Evolutionary conservation across 2,113 vertebrate genomes (phyloP).

Genomic region (Echinops telfairi): DNA sequence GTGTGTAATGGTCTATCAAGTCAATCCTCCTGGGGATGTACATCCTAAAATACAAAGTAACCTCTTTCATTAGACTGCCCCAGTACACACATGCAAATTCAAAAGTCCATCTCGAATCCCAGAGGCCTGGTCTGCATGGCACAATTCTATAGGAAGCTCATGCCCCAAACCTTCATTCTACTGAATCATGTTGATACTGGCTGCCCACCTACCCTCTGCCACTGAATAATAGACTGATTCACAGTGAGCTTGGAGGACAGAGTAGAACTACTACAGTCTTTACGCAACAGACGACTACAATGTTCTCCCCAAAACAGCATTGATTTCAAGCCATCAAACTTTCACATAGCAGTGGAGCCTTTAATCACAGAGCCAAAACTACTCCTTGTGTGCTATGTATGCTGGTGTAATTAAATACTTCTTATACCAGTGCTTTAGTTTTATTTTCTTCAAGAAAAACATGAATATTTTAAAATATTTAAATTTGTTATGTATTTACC

Average conservation of each 20-base stretch:
- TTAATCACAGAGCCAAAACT: background rate
- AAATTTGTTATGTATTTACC: background rate
- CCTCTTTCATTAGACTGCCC: conserved; percentile 23
- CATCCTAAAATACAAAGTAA: background rate
- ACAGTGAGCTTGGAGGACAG: too few relatives aligned
- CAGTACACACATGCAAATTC: background rate
- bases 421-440: background rate
- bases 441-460: conserved; percentile 8
- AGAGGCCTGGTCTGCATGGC: background rate
- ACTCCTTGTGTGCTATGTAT: background rate
- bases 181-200: background rate
- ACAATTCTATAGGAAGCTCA: conserved; percentile 46
- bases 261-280: background rate
- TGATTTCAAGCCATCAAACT: background rate
- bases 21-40: background rate
- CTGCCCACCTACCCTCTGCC: too few relatives aligned
- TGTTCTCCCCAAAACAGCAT: background rate
- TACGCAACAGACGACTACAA: background rate
- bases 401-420: background rate
- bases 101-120: conserved; percentile 12
- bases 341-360: background rate
- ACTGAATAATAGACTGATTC: too few relatives aligned
- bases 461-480: background rate
- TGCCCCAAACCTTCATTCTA: background rate
- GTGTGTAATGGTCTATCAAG: conserved; percentile 41